Percentiles rank a stretch among this genome's conserved stretches.
phyloP scores from a whole-genome alignment of 2,888 invertebrate genomes.

The Ischnus inquisitorius region DNA sequence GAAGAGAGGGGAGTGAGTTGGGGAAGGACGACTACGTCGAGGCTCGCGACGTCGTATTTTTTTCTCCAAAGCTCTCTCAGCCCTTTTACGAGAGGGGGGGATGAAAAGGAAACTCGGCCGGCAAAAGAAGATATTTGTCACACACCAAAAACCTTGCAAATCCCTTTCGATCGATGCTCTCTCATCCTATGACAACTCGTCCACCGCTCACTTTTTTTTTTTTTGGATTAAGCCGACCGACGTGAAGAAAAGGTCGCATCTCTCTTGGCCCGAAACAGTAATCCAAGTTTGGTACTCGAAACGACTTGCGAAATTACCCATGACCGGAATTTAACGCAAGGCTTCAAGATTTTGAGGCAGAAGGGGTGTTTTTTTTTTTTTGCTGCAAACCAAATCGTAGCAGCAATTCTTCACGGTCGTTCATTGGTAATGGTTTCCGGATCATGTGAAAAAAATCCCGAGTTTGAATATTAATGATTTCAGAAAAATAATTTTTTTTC shows the following conservation, averaged over 20 bases:
- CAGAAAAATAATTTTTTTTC: too few species aligned
- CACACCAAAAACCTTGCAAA: neutral
- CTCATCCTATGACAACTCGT: conserved; percentile 15
- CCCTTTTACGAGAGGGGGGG: neutral
- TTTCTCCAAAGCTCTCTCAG: neutral
- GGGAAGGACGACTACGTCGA: neutral
- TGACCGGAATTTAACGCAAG: too few species aligned
- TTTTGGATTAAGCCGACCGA: neutral
- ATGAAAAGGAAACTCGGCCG: neutral
- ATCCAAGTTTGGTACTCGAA: neutral
- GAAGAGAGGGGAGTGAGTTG: neutral
- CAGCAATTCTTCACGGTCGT: too few species aligned
- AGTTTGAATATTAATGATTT: too few species aligned
- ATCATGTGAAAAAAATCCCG: too few species aligned
- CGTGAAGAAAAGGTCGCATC: neutral
- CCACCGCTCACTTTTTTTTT: neutral
- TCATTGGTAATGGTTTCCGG: too few species aligned
- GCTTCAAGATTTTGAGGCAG: too few species aligned
- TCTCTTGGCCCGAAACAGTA: neutral
- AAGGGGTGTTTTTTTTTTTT: too few species aligned
- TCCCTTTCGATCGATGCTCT: conserved; percentile 3
- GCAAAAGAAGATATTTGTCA: conserved; percentile 10
- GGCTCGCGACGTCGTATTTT: neutral
- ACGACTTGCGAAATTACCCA: neutral
- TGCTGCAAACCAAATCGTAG: too few species aligned